Conservation (phyloP, 2,113 vertebrate genomes). For the Paratilapia polleni region DNA sequence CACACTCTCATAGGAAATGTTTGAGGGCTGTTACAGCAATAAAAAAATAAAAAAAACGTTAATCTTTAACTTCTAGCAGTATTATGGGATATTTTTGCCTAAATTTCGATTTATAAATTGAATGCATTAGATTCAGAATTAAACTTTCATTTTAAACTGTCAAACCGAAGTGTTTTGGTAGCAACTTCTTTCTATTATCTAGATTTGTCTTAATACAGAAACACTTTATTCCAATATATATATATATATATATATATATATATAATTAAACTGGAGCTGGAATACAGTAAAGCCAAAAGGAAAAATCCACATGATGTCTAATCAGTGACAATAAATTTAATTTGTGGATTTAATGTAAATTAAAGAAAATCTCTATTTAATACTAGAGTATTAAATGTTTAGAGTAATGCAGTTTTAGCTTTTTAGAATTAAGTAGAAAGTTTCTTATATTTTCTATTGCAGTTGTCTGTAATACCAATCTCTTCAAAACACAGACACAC, state of each 20-base stretch:
- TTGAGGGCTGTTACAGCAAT: not conserved
- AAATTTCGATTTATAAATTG: not conserved
- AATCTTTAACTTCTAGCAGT: not conserved
- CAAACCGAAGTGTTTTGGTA: not conserved
- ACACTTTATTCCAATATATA: not conserved
- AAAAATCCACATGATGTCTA: not conserved
- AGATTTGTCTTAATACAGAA: not conserved
- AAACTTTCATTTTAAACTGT: not conserved
- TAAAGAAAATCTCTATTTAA: not conserved
- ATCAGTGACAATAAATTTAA: not conserved
- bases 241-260: not conserved
- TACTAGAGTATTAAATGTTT: not conserved
- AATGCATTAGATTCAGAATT: not conserved
- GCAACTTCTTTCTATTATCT: too few relatives aligned
- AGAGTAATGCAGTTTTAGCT: not conserved
- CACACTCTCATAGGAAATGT: not conserved
- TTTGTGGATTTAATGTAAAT: not conserved
- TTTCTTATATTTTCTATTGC: slow-evolving; percentile 29
- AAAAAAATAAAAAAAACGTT: rapidly evolving
- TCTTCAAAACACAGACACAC: slow-evolving; percentile 2
- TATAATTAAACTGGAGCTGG: not conserved
- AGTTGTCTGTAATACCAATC: slow-evolving; percentile 30
- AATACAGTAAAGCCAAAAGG: not conserved
- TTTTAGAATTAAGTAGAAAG: not conserved
- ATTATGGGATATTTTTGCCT: not conserved